Percentiles rank a stretch among this genome's conserved stretches.
phyloP scores from a whole-genome alignment of 2,888 invertebrate genomes.

The Drosophila histrio region DNA sequence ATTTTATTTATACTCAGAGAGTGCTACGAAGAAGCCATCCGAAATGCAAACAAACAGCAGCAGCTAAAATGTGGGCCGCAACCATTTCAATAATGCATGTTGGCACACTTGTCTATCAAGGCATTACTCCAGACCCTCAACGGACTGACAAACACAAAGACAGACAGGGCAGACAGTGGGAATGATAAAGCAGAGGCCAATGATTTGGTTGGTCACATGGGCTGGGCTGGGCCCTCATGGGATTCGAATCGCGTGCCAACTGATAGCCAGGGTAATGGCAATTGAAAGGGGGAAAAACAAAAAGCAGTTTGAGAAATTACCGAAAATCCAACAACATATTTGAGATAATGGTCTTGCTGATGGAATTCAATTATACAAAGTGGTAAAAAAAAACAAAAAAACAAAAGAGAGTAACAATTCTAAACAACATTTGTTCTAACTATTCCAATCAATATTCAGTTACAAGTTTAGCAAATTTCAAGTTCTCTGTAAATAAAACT shows the following conservation, averaged over 20 bases:
- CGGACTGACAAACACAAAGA: conserved; percentile 3
- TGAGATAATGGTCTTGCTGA: conserved; percentile 43
- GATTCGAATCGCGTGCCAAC: conserved; percentile 49
- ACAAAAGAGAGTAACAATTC: background rate
- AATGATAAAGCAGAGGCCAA: conserved; percentile 45
- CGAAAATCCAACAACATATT: conserved; percentile 35
- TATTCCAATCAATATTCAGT: conserved; percentile 2
- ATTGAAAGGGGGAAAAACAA: conserved; percentile 30
- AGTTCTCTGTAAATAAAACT: conserved; percentile 4
- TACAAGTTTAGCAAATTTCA: background rate
- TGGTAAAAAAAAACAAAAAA: conserved; percentile 25
- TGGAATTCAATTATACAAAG: conserved; percentile 59
- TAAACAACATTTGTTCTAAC: background rate
- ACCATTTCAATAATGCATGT: conserved; percentile 63
- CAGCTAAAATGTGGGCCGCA: conserved; percentile 56
- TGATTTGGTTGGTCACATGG: conserved; percentile 45
- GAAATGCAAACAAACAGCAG: conserved; percentile 33
- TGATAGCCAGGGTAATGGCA: conserved; percentile 41
- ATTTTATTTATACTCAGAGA: conserved; percentile 20
- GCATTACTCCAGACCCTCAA: conserved; percentile 15
- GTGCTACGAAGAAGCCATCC: conserved; percentile 12
- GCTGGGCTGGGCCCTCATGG: conserved; percentile 24
- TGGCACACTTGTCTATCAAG: conserved; percentile 37
- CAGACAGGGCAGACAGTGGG: conserved; percentile 1
- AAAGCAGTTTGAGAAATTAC: conserved; percentile 41